Conservation (phyloP, 2,113 vertebrate species). For the Cyprinodon variegatus region DNA sequence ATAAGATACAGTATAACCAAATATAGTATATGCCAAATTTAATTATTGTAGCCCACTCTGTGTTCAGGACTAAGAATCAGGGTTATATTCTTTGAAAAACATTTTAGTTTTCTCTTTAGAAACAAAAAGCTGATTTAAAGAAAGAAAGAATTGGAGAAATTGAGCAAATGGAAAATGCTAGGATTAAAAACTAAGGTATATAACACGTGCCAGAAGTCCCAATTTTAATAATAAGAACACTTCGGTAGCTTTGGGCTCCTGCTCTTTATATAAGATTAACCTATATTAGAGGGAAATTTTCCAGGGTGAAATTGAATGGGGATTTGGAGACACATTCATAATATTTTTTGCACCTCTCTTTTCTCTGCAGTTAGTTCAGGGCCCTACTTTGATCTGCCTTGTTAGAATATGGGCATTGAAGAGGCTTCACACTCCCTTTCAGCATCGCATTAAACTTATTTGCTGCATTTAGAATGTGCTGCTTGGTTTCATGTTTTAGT, state of each 20-base stretch:
- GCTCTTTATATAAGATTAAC: constrained; percentile 18
- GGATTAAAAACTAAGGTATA: constrained; percentile 42
- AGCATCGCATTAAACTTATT: constrained; percentile 10
- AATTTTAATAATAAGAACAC: constrained; percentile 28
- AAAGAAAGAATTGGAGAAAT: constrained; percentile 19
- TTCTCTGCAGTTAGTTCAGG: constrained; percentile 16
- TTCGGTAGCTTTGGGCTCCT: constrained; percentile 14
- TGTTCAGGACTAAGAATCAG: constrained; percentile 8
- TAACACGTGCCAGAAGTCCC: constrained; percentile 47
- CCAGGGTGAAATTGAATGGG: constrained; percentile 19
- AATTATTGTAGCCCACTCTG: too few relatives aligned
- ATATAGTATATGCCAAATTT: too few relatives aligned
- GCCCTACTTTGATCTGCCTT: constrained; percentile 34
- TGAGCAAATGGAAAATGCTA: constrained; percentile 10
- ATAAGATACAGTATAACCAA: too few relatives aligned
- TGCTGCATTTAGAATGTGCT: not conserved
- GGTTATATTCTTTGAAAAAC: constrained; percentile 9
- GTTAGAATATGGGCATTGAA: constrained; percentile 16
- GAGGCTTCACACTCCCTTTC: constrained; percentile 7
- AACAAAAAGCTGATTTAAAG: constrained; percentile 9
- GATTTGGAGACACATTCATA: constrained; percentile 38
- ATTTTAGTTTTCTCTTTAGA: constrained; percentile 6
- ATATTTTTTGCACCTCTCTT: constrained; percentile 36
- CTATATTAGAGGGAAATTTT: constrained; percentile 43
- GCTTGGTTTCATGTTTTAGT: not conserved